Base-by-base conservation (phyloP, 2,113 vertebrate genomes). In the Lophotis ruficrista region DNA sequence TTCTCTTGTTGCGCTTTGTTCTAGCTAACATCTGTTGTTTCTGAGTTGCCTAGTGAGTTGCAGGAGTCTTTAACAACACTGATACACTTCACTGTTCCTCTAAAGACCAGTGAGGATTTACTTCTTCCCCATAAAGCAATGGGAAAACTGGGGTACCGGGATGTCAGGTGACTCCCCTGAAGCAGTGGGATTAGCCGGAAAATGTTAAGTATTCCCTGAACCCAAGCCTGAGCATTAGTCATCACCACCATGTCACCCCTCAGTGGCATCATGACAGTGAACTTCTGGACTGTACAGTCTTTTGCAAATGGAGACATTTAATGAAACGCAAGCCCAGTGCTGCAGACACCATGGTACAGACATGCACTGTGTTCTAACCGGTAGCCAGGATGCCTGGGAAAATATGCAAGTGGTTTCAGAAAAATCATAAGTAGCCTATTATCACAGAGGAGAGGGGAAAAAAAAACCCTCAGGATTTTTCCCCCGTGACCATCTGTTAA, bases 371-470 rank as follows among this genome's bases (percentile, higher is more conserved):
- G 57, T 66, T 62, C 75, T 68, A 66, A 37, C 15, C 3, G 4
- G n/a, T n/a, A 77, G 75, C 71, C 85, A 83, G 68, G 66, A 93
- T 80, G 85, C 88, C 65, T 95, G 94, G 88, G 96, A 96, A 94
- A 73, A 89, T 51, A 61, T 2, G 4, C 94, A 96, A 94, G 79
- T 96, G 96, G 38, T 71, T 89, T 81, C 71, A 81, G 90, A 71
- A 43, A 35, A 35, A 27, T 90, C 28, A 0, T 70, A 54, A 86
- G 88, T 35, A 58, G 83, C 43, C 83, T 58, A 9, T 94, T 96
- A 64, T 51, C 56, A n/a, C 14, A 58, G 71, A 70, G 61, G 38
- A 78, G 54, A 45, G 51, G 18, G 43, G 7, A 5, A 35, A 37
- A 41, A 58, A 58, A 83, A 77, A 2, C 10, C 12, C 45, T 48